Evolutionary conservation across 2,888 invertebrate species (phyloP), one percentile per base, ranked within the genome.

Genomic region (Polyommatus iphigenia): DNA sequence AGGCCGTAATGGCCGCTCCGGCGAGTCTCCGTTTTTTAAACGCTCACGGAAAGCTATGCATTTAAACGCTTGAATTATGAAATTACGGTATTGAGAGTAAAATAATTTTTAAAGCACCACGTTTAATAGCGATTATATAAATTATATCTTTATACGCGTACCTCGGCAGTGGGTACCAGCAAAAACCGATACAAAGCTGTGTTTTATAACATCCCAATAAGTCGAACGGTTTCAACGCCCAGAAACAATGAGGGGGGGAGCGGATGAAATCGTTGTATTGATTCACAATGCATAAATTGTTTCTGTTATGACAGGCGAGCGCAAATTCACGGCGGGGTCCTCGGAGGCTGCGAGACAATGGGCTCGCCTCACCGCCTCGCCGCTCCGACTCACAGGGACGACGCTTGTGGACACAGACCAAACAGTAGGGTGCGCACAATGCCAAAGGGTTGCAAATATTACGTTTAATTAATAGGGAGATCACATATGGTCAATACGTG

Each of bases 1-100:
- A 91, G 92, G 86, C 90, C 89, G 88, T 93, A 94, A 94, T 93
- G 89, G 90, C 88, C 87, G 90, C 90, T 87, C 87, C 87, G 86
- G 90, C 90, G 86, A 89, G 88, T 84, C 88, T 88, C 87, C 86
- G 89, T 89, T 87, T 78, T 87, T 80, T 81, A 87, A 87, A 85
- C 89, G 85, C 90, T 91, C 91, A 91, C 92, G 90, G 90, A 93
- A 92, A 93, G 92, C 91, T 93, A 93, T 93, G 93, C 93, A 93
- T 91, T 94, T 94, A 93, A 94, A 92, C 92, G 93, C 91, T 89
- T 92, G 89, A 92, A 93, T 94, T 94, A 93, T 94, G 91, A 93
- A 93, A 93, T 93, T 93, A 92, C 90, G 89, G 92, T 91, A 91
- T 91, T 88, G 90, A 93, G 90, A 90, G 91, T 90, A 92, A 91